Evolutionary conservation across 2,888 invertebrate genomes (phyloP), one percentile per base, ranked within the genome.

Genomic region (Tetrapedia diversipes): DNA sequence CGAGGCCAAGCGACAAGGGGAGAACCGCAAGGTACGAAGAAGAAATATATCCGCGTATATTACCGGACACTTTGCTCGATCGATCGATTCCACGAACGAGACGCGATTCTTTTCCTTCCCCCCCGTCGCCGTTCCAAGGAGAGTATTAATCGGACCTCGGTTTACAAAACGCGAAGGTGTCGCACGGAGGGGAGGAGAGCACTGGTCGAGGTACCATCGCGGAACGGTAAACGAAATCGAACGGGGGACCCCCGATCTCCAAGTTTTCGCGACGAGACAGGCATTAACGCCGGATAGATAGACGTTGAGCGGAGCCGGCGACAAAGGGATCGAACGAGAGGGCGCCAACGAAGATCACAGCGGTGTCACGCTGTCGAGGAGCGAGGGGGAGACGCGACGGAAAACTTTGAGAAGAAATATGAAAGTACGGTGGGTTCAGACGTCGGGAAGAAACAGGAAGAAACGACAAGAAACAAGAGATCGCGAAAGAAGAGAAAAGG

Each of bases 1-100:
- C 64, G 79, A 83, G 84, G 83, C 73, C 72, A 65, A 72, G 66
- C n/a, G n/a, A n/a, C 72, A 53, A 67, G 59, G 66, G 57, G 57
- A 57, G 57, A 57, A 72, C 65, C 72, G 72, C 68, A 47, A 77
- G 66, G 60, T 39, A 66, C 41, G 53, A 56, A n/a, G 39, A 51
- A 65, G 72, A 64, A 51, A 39, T 27, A 54, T 43, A 39, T 43
- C 7, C 19, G 49, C 39, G 24, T 16, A n/a, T n/a, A 24, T 34
- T 34, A 19, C 39, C 7, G 54, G 57, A 39, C 54, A 47, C 32
- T 24, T n/a, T n/a, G n/a, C n/a, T 32, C 41, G 61, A 72, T 71
- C 71, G 60, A 70, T 73, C 53, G 70, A 27, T 41, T 57, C 34
- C 4, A 32, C 72, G 39, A 56, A 45, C 41, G 54, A 41, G 32